Percentiles rank a stretch among this genome's conserved stretches.
These are phyloP conservation scores for Terrapene triunguis DNA, from an alignment of 2,113 vertebrate genomes.

Conservation along the genomic window DNA sequence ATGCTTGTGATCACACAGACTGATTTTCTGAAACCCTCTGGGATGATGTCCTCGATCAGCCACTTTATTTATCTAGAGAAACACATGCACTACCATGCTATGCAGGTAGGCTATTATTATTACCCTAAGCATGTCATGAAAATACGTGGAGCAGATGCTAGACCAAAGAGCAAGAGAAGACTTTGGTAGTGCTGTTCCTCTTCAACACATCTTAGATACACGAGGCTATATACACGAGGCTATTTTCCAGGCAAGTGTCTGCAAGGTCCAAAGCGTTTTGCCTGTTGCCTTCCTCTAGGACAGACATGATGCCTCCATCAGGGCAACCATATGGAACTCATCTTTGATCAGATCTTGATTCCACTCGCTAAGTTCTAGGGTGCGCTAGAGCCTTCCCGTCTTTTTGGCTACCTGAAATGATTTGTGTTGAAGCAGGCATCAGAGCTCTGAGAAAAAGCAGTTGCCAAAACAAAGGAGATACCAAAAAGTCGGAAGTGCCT, in stretches of 20 bases:
- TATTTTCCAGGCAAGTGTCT: background rate
- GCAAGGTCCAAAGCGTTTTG: too few species aligned
- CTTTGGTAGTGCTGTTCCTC: background rate
- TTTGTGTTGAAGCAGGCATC: too few species aligned
- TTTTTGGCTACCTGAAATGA: too few species aligned
- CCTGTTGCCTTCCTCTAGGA: too few species aligned
- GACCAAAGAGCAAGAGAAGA: background rate
- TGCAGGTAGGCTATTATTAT: background rate
- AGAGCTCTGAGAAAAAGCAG: too few species aligned
- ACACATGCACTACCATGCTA: background rate
- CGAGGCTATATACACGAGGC: background rate
- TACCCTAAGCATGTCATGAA: background rate
- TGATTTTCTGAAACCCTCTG: background rate
- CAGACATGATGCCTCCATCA: too few species aligned
- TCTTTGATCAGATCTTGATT: too few species aligned
- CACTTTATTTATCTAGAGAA: background rate
- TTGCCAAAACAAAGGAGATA: too few species aligned
- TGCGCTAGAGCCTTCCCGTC: too few species aligned
- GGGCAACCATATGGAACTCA: too few species aligned
- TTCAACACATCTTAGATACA: background rate
- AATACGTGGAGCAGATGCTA: background rate
- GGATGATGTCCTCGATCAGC: background rate
- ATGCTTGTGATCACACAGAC: background rate
- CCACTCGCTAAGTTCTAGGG: too few species aligned
- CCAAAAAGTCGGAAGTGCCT: too few species aligned